Base-by-base conservation (phyloP, 2,888 invertebrate genomes). In the Leptopilina syphax region DNA sequence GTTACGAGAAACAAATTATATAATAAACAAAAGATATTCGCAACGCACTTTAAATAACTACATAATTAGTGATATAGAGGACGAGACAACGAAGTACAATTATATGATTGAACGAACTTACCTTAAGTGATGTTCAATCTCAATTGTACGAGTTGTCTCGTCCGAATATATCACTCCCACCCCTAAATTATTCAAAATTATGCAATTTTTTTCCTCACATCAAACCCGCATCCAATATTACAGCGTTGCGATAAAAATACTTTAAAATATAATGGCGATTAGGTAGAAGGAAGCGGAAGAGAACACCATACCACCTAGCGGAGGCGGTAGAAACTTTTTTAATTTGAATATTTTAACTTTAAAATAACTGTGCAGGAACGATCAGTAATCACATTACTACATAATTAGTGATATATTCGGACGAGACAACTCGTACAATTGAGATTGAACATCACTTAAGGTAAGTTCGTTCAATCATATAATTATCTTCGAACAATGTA, bases 41-140 rank as follows among this genome's bases (percentile, higher is more conserved):
- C 60, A 60, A 60, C 60, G 60, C 60, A 60, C 60, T 60, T 60
- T 60, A 60, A 60, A 60, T 60, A 60, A 60, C 60, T 60, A 60
- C 60, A 60, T 60, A 60, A 60, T 60, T 60, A 60, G 18, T 60
- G 18, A 60, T 60, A 60, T 60, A 60, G 60, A 60, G 60, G 60
- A 60, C 60, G 18, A 18, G 60, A 54, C 41, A 41, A 60, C 60
- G 60, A 60, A 60, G 60, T 60, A 60, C 18, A 60, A 60, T 60
- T 60, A 60, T 18, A 18, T 18, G 60, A 60, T 60, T 60, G 60
- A 60, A 60, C 60, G 60, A 60, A 60, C 60, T 60, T 60, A 60
- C 60, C 18, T 60, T 60, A 60, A 60, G 18, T 18, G 60, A 60
- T 18, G 60, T 60, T 60, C 60, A 60, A 60, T 60, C 60, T 3